Evolutionary conservation across 2,888 invertebrate genomes (phyloP).

Genomic region (Neuroscelio doddi): DNA sequence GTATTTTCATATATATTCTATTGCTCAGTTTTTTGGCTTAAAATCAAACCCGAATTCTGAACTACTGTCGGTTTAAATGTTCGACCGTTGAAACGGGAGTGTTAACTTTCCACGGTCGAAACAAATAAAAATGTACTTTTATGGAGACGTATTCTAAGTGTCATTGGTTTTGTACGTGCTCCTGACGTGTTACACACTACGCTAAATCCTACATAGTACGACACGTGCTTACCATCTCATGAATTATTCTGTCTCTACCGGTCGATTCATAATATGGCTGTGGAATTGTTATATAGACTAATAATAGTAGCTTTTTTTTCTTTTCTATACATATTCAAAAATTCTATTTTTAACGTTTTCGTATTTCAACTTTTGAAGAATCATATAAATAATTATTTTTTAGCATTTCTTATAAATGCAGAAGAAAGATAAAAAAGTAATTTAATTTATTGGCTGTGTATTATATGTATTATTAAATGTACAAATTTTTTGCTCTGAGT

Average conservation of each 20-base stretch:
- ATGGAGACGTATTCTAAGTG: conserved; percentile 26
- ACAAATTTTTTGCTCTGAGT: too few species aligned
- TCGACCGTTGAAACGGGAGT: conserved; percentile 11
- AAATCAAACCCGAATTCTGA: conserved; percentile 22
- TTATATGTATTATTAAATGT: too few species aligned
- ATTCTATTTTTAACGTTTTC: neutral
- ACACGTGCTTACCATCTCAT: conserved; percentile 46
- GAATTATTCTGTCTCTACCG: conserved; percentile 49
- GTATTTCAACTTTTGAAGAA: too few species aligned
- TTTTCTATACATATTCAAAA: neutral
- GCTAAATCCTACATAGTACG: conserved; percentile 15
- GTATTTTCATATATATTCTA: conserved; percentile 5
- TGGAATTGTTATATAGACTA: conserved; percentile 12
- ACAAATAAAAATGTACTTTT: conserved; percentile 22
- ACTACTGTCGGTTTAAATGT: conserved; percentile 17
- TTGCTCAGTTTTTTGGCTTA: conserved; percentile 24
- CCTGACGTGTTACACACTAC: conserved; percentile 30
- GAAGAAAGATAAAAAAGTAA: too few species aligned
- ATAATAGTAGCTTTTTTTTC: conserved; percentile 4
- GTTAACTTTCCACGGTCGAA: neutral
- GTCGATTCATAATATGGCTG: conserved; percentile 46
- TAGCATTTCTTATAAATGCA: too few species aligned
- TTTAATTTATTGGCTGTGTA: too few species aligned
- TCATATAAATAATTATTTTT: too few species aligned
- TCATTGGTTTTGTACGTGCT: conserved; percentile 38